A percentile compares a stretch with the other conserved stretches of the same genome.
phyloP scores from a whole-genome alignment of 2,113 vertebrate species.

The Nothocercus nigrocapillus region DNA sequence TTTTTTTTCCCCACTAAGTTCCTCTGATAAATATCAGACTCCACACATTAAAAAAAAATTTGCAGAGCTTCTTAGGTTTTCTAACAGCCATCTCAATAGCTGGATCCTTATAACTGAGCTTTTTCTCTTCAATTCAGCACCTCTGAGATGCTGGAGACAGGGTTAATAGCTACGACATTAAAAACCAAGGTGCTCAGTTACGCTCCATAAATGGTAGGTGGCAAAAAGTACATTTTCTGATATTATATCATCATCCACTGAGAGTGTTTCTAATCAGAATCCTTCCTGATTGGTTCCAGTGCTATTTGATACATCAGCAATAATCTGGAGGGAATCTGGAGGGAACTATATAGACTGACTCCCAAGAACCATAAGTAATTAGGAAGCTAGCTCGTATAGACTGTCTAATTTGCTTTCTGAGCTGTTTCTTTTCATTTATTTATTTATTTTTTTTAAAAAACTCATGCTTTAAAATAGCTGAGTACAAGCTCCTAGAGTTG shows the following conservation, averaged over 20 bases:
- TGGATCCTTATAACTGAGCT: not conserved
- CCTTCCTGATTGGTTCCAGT: not conserved
- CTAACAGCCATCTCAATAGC: not conserved
- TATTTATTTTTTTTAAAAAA: not conserved
- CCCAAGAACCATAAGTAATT: not conserved
- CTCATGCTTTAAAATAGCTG: not conserved
- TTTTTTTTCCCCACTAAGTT: not conserved
- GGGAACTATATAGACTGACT: not conserved
- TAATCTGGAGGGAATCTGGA: not conserved
- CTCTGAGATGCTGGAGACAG: not conserved
- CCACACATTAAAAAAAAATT: not conserved
- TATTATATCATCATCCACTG: not conserved
- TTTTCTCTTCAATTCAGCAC: not conserved
- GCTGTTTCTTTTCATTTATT: not conserved
- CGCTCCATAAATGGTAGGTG: not conserved
- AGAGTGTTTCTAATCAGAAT: not conserved
- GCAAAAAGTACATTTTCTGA: not conserved
- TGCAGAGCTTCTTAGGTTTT: not conserved
- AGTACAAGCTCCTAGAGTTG: not conserved
- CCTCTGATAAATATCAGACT: not conserved
- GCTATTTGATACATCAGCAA: not conserved
- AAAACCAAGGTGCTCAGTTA: not conserved
- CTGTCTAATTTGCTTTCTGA: not conserved
- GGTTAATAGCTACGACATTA: slow-evolving; percentile 16
- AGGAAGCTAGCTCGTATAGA: not conserved